Evolutionary conservation across 2,113 vertebrate genomes (phyloP).

Genomic region (Eulemur rufifrons): DNA sequence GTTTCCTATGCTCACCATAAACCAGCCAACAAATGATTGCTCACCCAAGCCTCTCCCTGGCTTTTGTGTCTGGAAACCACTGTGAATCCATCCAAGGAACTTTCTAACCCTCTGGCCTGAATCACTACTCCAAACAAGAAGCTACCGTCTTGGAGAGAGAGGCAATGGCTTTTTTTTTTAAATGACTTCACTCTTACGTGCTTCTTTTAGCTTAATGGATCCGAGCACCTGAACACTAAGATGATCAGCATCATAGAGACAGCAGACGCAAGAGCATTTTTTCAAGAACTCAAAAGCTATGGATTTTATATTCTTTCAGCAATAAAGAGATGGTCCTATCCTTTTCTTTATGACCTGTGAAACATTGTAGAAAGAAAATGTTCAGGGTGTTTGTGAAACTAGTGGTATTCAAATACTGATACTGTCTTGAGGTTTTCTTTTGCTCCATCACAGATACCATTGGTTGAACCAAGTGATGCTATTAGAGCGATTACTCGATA

Average conservation of each 20-base stretch:
- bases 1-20: background rate
- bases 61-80: background rate
- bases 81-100: background rate
- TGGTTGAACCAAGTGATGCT: background rate
- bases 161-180: background rate
- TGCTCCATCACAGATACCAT: background rate
- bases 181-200: accelerated
- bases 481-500: background rate
- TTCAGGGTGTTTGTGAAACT: background rate
- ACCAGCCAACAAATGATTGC: background rate
- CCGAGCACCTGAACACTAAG: background rate
- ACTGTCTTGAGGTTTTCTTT: too few relatives aligned
- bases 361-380: background rate
- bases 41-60: background rate
- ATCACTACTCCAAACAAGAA: background rate
- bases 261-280: background rate
- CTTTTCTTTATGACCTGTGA: background rate
- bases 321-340: background rate
- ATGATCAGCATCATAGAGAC: background rate
- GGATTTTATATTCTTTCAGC: background rate
- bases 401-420: background rate
- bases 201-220: background rate
- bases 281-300: background rate
- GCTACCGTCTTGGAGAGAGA: background rate
- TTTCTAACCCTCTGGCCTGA: background rate